These are phyloP conservation scores for Gymnothorax reevesii DNA, from an alignment of 2,797 vertebrate species.

Conservation along the genomic window DNA sequence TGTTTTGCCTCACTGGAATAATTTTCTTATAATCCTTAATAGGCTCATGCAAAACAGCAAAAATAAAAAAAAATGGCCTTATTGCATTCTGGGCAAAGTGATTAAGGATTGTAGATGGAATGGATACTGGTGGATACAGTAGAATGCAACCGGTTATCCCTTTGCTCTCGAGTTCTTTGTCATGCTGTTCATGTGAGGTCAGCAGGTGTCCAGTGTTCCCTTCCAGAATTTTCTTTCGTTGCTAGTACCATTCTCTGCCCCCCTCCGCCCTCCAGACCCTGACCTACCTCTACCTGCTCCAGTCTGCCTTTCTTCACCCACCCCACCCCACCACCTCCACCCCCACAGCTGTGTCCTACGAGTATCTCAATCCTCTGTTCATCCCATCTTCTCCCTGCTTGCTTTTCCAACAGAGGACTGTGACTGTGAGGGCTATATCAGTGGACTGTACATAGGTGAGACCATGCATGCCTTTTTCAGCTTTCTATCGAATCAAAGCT, in stretches of 20 bases:
- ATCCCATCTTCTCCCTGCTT: slow-evolving; percentile 45
- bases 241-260: background rate
- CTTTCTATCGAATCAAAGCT: slow-evolving; percentile 16
- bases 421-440: slow-evolving; percentile 83
- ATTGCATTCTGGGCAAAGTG: no score
- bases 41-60: no score
- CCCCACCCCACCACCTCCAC: background rate
- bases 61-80: no score
- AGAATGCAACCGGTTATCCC: background rate
- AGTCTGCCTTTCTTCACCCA: background rate
- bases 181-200: background rate
- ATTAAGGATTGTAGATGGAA: background rate
- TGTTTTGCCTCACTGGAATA: no score
- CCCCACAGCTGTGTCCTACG: background rate
- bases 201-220: background rate
- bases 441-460: slow-evolving; percentile 89
- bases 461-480: slow-evolving; percentile 33
- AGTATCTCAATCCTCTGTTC: slow-evolving; percentile 26
- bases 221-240: background rate
- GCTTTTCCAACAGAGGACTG: slow-evolving; percentile 78
- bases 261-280: background rate
- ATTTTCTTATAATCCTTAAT: no score
- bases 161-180: background rate
- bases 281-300: background rate
- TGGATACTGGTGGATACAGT: background rate